These are phyloP conservation scores for Mionectes macconnelli DNA, from an alignment of 2,113 vertebrate species.

Conservation along the genomic window DNA sequence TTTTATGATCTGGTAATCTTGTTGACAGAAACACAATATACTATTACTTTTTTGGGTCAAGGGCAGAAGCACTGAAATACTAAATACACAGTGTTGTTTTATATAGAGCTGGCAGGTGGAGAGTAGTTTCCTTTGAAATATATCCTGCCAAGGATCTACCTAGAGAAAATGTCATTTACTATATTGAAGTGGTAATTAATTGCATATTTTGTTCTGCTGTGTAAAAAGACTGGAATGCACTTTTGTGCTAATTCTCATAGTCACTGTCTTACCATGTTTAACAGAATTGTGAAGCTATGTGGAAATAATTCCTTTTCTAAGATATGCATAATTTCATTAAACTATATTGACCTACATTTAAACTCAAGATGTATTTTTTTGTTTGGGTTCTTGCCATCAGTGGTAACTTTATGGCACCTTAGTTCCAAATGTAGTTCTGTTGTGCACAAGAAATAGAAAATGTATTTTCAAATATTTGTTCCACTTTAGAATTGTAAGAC, in stretches of 20 bases:
- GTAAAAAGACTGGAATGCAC: neutral
- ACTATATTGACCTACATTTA: neutral
- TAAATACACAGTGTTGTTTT: neutral
- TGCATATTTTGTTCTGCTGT: neutral
- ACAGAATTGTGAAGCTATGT: neutral
- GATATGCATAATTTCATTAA: neutral
- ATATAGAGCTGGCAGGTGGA: neutral
- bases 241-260: neutral
- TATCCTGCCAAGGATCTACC: neutral
- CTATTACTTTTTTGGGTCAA: neutral
- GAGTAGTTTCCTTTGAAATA: neutral
- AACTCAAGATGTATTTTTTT: neutral
- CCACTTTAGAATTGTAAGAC: neutral
- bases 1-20: neutral
- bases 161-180: neutral
- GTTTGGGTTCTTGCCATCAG: neutral
- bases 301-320: neutral
- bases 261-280: neutral
- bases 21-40: neutral
- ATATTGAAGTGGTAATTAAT: neutral
- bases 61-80: neutral
- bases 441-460: neutral
- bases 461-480: neutral
- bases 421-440: neutral
- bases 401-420: neutral